Evolutionary conservation across 2,888 invertebrate genomes (phyloP).

Genomic region (Dryocosmus kuriphilus): DNA sequence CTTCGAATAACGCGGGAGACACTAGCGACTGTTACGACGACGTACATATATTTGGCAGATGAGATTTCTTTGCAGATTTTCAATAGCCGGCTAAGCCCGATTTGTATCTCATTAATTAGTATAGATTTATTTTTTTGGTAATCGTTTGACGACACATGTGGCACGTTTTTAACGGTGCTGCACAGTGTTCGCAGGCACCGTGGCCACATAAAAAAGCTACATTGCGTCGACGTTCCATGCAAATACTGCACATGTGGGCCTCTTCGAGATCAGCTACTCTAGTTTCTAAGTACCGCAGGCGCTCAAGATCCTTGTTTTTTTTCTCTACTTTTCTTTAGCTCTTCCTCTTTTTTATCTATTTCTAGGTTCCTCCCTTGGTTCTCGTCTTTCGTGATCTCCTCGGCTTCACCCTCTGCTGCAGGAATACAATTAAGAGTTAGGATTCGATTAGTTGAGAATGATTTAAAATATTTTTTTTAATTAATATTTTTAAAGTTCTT

Average conservation of each 20-base stretch:
- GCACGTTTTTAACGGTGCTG: constrained; percentile 88
- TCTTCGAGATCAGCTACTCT: constrained; percentile 93
- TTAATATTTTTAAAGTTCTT: not conserved
- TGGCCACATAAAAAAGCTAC: constrained; percentile 94
- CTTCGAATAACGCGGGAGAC: constrained; percentile 41
- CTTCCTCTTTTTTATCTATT: constrained; percentile 55
- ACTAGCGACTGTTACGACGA: constrained; percentile 44
- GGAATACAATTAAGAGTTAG: not conserved
- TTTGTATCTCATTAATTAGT: constrained; percentile 59
- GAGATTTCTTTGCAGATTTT: constrained; percentile 49
- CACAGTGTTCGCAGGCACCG: constrained; percentile 89
- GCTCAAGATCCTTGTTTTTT: constrained; percentile 73
- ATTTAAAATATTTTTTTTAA: constrained; percentile 1
- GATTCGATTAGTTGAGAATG: not conserved
- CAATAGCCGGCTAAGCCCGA: constrained; percentile 38
- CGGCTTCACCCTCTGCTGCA: constrained; percentile 37
- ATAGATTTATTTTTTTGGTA: constrained; percentile 85
- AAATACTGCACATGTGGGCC: constrained; percentile 90
- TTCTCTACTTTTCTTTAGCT: constrained; percentile 58
- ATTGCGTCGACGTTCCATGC: constrained; percentile 90
- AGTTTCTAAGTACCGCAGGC: constrained; percentile 83
- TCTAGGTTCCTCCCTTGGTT: constrained; percentile 53
- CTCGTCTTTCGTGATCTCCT: constrained; percentile 51
- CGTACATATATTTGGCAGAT: constrained; percentile 52
- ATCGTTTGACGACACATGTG: constrained; percentile 92